Base-by-base conservation (phyloP, 2,113 vertebrate species). In the Oreotrochilus melanogaster region DNA sequence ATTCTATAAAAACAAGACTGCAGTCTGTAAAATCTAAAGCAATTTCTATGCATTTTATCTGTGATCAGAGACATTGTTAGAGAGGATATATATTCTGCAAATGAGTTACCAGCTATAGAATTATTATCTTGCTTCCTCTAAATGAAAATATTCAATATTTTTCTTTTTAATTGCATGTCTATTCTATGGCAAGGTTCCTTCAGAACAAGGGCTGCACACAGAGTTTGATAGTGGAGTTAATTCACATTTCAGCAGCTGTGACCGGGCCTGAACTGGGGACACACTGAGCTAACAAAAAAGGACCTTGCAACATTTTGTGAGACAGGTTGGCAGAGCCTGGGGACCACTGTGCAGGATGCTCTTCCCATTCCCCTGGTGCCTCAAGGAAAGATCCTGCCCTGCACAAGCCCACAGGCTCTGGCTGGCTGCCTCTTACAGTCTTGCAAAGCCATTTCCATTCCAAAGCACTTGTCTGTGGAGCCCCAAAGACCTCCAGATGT, bases 11-110 rank as follows among this genome's bases (percentile, higher is more conserved):
- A 80, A 53, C 5, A 81, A 73, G 35, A 70, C 45, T 39, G 15
- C 7, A 28, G 16, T 58, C 18, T 14, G 60, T 45, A 58, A 39
- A 65, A 86, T 18, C 6, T 18, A 81, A 89, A 91, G 4, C 6
- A 54, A 67, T 76, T 92, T 88, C 76, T 75, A 50, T 85, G 67
- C 92, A 65, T 83, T 95, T 93, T 58, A 43, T 72, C 23, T 31
- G 18, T 48, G 27, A 56, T 74, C 47, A 56, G 17, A 27, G n/a
- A 31, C 9, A 2, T 48, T 76, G n/a, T 64, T 78, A 50, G 12
- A 54, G 73, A 73, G 69, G 37, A 78, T 50, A 54, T 31, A 84
- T 42, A 45, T 25, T 69, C 64, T 39, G n/a, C 50, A 30, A 92
- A 71, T 17, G 76, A 83, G 7, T 65, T 93, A 21, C 5, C 53